Evolutionary conservation across 2,888 invertebrate genomes (phyloP).

Genomic region (Luperina nickerlii): DNA sequence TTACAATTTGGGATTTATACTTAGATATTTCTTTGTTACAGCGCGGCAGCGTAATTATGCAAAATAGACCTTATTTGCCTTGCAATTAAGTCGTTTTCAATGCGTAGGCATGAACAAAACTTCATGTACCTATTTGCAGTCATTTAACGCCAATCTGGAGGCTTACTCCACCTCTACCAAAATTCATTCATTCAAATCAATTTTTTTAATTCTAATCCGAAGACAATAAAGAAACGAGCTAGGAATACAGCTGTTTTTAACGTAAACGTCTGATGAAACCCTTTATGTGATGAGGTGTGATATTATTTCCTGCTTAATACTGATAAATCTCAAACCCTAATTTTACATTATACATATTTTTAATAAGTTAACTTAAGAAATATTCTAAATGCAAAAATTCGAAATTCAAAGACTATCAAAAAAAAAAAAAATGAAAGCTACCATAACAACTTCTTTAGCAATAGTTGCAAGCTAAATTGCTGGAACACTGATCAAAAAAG

Average conservation of each 20-base stretch:
- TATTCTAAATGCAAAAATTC: slow-evolving; percentile 13
- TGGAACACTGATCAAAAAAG: slow-evolving; percentile 14
- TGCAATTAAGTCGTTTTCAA: not conserved
- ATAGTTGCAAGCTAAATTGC: slow-evolving; percentile 42
- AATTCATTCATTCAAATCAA: not conserved
- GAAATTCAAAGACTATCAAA: slow-evolving; percentile 1
- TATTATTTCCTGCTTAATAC: slow-evolving; percentile 11
- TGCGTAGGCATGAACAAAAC: not conserved
- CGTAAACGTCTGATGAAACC: not conserved
- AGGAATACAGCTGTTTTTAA: not conserved
- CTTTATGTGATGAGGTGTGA: not conserved
- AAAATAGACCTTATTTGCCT: slow-evolving; percentile 3
- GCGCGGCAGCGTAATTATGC: not conserved
- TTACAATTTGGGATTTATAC: not conserved
- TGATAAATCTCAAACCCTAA: not conserved
- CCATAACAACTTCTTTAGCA: slow-evolving; percentile 2
- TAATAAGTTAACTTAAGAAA: slow-evolving; percentile 1
- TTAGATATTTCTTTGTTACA: not conserved
- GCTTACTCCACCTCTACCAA: not conserved
- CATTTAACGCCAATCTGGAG: not conserved
- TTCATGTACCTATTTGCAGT: not conserved
- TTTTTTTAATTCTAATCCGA: slow-evolving; percentile 5
- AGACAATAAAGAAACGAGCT: not conserved
- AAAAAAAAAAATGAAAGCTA: not conserved
- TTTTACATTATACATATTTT: slow-evolving; percentile 4